Evolutionary conservation across 2,888 invertebrate species (phyloP).

Genomic region (Agrotis ipsilon): DNA sequence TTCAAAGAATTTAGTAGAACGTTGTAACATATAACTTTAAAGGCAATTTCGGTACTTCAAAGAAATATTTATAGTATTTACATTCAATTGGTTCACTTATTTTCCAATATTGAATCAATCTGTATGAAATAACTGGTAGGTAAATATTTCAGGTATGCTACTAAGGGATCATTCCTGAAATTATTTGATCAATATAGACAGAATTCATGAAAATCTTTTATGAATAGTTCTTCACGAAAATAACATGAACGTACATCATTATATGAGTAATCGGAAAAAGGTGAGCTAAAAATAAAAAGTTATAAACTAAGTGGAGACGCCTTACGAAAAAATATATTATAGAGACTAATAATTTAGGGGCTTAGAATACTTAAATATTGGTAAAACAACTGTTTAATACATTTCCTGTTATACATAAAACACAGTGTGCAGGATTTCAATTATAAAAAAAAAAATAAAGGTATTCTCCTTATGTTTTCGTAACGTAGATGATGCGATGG

Average conservation of each 20-base stretch:
- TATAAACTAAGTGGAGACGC: too few species aligned
- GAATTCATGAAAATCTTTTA: not conserved
- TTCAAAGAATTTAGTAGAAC: not conserved
- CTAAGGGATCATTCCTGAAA: not conserved
- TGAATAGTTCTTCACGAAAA: not conserved
- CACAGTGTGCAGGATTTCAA: too few species aligned
- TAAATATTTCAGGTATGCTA: not conserved
- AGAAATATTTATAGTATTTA: not conserved
- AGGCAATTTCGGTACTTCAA: not conserved
- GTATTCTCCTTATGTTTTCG: too few species aligned
- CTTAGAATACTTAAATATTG: too few species aligned
- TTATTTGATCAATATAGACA: rapidly evolving
- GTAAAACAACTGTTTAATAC: too few species aligned
- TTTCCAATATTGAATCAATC: not conserved
- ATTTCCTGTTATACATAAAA: too few species aligned
- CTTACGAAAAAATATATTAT: too few species aligned
- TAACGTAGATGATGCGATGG: too few species aligned
- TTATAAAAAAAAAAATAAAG: too few species aligned
- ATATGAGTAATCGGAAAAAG: too few species aligned
- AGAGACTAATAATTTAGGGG: too few species aligned
- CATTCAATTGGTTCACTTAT: not conserved
- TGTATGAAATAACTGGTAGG: not conserved
- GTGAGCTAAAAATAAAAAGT: too few species aligned
- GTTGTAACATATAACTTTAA: not conserved
- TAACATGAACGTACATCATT: not conserved